Conservation (phyloP, 2,113 vertebrate species). For the Chaetops frenatus region DNA sequence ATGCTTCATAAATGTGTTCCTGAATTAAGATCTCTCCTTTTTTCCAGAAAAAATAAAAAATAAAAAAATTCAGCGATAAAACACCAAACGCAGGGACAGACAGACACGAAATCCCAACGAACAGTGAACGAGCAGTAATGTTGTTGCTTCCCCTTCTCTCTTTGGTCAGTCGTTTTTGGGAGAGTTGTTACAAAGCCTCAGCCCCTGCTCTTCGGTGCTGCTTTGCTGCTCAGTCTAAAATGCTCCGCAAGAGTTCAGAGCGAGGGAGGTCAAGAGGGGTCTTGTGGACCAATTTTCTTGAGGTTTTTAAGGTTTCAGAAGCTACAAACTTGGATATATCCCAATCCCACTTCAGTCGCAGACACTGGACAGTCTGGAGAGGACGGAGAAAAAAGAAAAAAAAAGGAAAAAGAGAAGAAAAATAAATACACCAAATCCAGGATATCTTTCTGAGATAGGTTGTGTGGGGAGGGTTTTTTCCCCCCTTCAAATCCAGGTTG, state of each 20-base stretch:
- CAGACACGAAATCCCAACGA: conserved; percentile 9
- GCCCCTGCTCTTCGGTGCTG: background rate
- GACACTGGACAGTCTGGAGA: conserved; percentile 50
- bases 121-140: background rate
- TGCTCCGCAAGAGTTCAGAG: conserved; percentile 33
- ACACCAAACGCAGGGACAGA: background rate
- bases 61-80: background rate
- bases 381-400: background rate
- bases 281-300: conserved; percentile 61
- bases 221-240: conserved; percentile 59
- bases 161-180: background rate
- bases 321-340: conserved; percentile 18
- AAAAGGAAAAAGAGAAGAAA: background rate
- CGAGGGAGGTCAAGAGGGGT: conserved; percentile 49
- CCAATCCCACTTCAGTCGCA: conserved; percentile 23
- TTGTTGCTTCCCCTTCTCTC: conserved; percentile 28
- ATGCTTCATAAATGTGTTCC: conserved; percentile 37
- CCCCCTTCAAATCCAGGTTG: background rate
- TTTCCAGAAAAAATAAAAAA: conserved; percentile 26
- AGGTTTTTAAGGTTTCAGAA: conserved; percentile 62
- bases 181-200: background rate
- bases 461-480: background rate
- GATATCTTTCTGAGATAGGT: background rate
- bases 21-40: conserved; percentile 47
- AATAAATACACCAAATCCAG: background rate